Conservation (phyloP, 2,888 invertebrate species). For the Phanerotoma sp. region DNA sequence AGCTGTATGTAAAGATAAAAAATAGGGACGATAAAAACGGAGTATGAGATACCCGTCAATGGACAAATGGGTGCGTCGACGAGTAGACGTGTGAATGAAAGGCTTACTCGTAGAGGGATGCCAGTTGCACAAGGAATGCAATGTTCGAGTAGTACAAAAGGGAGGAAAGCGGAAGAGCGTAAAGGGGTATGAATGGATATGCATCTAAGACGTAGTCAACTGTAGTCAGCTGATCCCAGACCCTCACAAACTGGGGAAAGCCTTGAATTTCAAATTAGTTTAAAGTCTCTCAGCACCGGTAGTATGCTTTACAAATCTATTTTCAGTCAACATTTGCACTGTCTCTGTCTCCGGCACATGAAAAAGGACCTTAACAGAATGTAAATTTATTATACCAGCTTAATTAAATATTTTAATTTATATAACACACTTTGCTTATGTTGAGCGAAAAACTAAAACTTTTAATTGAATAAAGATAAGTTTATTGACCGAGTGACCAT, state of each 20-base stretch:
- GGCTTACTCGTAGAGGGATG: conserved; percentile 16
- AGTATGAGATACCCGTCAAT: conserved; percentile 40
- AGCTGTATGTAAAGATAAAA: conserved; percentile 1
- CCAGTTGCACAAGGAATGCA: conserved; percentile 13
- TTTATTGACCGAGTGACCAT: conserved; percentile 34
- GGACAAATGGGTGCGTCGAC: conserved; percentile 36
- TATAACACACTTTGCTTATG: not conserved
- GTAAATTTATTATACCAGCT: not conserved
- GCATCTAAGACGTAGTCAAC: conserved; percentile 40
- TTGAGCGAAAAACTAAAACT: conserved; percentile 9
- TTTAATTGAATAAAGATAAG: conserved; percentile 15
- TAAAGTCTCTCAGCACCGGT: conserved; percentile 14
- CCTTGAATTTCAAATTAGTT: conserved; percentile 44
- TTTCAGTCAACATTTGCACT: not conserved
- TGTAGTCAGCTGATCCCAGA: conserved; percentile 37
- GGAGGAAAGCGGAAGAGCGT: conserved; percentile 28
- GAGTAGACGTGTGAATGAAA: conserved; percentile 45
- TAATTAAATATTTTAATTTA: not conserved
- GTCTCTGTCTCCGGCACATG: not conserved
- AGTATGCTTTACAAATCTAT: conserved; percentile 16
- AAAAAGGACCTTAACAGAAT: not conserved
- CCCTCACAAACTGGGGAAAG: conserved; percentile 12
- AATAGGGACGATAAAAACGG: conserved; percentile 12
- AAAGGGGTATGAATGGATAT: conserved; percentile 23
- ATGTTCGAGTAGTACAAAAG: conserved; percentile 8